Evolutionary conservation across 2,797 vertebrate species (phyloP), one percentile per base, ranked within the genome.

Genomic region (Chrosomus eos): DNA sequence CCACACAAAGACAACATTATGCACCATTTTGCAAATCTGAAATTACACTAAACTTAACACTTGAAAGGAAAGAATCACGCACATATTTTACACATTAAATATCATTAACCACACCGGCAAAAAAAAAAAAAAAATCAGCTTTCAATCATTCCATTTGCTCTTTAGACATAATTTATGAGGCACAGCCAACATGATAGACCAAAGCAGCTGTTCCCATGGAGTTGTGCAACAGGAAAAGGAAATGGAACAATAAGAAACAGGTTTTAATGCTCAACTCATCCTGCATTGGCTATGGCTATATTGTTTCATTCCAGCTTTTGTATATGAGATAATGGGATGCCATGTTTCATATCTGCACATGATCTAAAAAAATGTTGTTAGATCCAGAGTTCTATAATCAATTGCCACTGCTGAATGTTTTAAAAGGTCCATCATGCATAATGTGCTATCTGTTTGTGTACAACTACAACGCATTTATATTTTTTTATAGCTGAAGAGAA

Each of bases 201-300:
- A 74, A 83, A 76, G 60, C 72, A 84, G 51, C 74, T 70, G 74
- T 68, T 55, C 33, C 38, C 55, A 70, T 28, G 16, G 48, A 60
- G 68, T 45, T 79, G 58, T 36, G 67, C 23, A 82, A 38, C 31
- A 70, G 43, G 31, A 51, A 55, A 38, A 60, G 73, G 58, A 76
- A 55, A 48, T 19, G 19, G 43, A 82, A 68, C 36, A 76, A 66
- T 83, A 64, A 36, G 45, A 83, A 76, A 68, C 64, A 77, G 36
- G 26, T 68, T 64, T 68, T 55, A 53, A 68, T 31, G 1, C 43
- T 26, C 16, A 40, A 75, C 4, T 31, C 31, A 80, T 70, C 79
- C 48, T 33, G 40, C 43, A 51, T 45, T 67, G 10, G 0, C 13
- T 51, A 33, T 82, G 58, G 3, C 60, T 40, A 23, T 13, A 40